A percentile compares a stretch with the other conserved stretches of the same genome.
Conservation (phyloP, 2,113 vertebrate species). For the Salvelinus namaycush region DNA sequence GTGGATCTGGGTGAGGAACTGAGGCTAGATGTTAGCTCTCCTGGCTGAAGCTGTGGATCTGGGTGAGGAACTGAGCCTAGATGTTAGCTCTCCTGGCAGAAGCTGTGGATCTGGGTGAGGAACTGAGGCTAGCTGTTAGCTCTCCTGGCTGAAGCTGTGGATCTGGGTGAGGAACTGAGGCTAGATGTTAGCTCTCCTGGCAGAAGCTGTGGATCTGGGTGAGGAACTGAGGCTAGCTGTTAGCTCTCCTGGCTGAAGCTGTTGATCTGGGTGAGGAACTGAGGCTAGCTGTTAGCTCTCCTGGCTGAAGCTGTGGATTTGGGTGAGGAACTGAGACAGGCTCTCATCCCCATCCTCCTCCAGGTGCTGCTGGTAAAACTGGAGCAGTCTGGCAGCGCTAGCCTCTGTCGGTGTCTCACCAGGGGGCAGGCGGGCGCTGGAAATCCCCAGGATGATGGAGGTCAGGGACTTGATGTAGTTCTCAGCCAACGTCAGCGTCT, state of each 20-base stretch:
- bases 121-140: too few species aligned
- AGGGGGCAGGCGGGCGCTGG: constrained; percentile 77
- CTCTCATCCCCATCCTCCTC: constrained; percentile 77
- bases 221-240: constrained; percentile 6
- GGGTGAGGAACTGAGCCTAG: too few species aligned
- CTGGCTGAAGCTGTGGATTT: constrained; percentile 79
- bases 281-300: constrained; percentile 72
- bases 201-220: too few species aligned
- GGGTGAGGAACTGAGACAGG: constrained; percentile 81
- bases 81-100: too few species aligned
- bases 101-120: too few species aligned
- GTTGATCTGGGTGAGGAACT: constrained; percentile 82
- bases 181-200: too few species aligned
- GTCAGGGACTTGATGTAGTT: constrained; percentile 98
- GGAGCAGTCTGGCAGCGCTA: constrained; percentile 77
- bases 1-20: too few species aligned
- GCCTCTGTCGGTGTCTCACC: constrained; percentile 64
- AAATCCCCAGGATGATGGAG: constrained; percentile 91
- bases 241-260: constrained; percentile 80
- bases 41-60: too few species aligned
- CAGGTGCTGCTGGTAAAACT: constrained; percentile 84
- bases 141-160: too few species aligned
- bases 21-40: too few species aligned
- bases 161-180: too few species aligned
- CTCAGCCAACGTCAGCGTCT: constrained; percentile 95